Evolutionary conservation across 2,113 vertebrate genomes (phyloP).

Genomic region (Cynocephalus volans): DNA sequence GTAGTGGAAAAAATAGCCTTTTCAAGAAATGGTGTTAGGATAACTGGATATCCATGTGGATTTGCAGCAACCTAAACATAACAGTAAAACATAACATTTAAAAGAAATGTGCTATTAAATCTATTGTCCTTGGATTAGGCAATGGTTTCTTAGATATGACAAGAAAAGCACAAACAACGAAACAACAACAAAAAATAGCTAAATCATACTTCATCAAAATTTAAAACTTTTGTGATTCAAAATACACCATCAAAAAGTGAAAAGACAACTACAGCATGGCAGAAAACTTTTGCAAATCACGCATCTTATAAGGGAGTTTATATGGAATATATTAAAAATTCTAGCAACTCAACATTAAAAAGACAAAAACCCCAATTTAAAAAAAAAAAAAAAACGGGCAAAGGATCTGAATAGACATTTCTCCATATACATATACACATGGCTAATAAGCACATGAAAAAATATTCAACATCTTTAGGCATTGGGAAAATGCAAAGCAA

Average conservation of each 20-base stretch:
- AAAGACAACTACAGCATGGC: neutral
- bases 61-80: neutral
- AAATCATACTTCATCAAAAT: neutral
- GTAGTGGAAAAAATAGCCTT: neutral
- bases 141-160: neutral
- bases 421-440: neutral
- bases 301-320: neutral
- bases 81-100: neutral
- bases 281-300: neutral
- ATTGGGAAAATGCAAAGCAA: neutral
- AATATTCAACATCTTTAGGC: neutral
- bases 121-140: neutral
- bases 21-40: neutral
- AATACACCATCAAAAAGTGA: neutral
- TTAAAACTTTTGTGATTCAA: neutral
- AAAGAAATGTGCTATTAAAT: neutral
- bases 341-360: neutral
- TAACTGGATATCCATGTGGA: neutral
- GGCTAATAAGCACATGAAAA: neutral
- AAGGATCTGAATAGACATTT: neutral
- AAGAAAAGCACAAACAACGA: neutral
- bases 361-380: neutral
- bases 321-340: neutral
- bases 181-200: neutral
- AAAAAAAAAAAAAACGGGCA: neutral